Evolutionary conservation across 1,140 invertebrate species (phyloP).

Genomic region (Druon quercuslanigerum): DNA sequence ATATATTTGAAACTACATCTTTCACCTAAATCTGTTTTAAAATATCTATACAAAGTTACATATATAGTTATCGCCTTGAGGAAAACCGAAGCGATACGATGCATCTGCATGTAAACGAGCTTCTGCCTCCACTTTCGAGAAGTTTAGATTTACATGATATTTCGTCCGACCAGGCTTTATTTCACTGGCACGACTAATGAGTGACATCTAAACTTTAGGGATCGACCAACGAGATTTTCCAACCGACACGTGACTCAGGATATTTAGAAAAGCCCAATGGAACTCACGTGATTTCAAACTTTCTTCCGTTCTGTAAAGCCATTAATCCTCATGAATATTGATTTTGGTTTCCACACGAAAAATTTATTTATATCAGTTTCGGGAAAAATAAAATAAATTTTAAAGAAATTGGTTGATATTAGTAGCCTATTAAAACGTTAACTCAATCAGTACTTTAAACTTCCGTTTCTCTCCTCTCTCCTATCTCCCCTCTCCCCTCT

Average conservation of each 20-base stretch:
- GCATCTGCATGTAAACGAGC: constrained; percentile 52
- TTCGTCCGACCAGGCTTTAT: constrained; percentile 1
- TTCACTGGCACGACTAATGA: constrained; percentile 13
- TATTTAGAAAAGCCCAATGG: background rate
- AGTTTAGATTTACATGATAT: constrained; percentile 38
- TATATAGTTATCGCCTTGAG: constrained; percentile 9
- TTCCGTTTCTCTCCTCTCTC: too few species aligned
- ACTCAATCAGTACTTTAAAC: too few species aligned
- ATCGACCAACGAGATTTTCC: background rate
- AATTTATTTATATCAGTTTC: too few species aligned
- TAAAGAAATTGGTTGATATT: too few species aligned
- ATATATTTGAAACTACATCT: too few species aligned
- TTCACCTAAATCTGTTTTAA: too few species aligned
- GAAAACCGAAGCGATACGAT: constrained; percentile 2
- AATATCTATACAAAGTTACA: background rate
- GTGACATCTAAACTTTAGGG: constrained; percentile 19
- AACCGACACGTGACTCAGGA: background rate
- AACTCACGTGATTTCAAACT: background rate
- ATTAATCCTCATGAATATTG: too few species aligned
- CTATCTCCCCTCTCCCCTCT: too few species aligned
- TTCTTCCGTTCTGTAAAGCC: too few species aligned
- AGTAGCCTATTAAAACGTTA: too few species aligned
- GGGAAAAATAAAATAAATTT: too few species aligned
- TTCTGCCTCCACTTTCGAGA: constrained; percentile 31
- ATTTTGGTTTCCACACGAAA: too few species aligned